Evolutionary conservation across 2,797 vertebrate genomes (phyloP).

Genomic region (Pipistrellus kuhlii): DNA sequence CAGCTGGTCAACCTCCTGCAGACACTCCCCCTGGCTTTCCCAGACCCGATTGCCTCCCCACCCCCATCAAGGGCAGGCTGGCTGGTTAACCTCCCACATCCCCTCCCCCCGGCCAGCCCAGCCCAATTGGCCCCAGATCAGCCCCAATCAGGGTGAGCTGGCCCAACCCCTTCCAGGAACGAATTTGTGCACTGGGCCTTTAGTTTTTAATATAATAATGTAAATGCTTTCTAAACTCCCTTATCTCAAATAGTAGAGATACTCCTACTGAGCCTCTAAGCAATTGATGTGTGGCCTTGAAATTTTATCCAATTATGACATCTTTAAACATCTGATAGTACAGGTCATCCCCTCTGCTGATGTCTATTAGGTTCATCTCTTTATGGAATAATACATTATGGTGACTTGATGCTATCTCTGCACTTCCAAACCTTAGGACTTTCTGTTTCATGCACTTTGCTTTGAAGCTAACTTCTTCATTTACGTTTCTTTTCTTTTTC

Average conservation of each 20-base stretch:
- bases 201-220: not conserved
- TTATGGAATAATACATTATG: slow-evolving; percentile 16
- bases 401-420: slow-evolving; percentile 45
- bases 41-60: too few species aligned
- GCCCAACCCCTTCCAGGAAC: too few species aligned
- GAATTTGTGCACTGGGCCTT: too few species aligned
- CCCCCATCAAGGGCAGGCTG: too few species aligned
- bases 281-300: slow-evolving; percentile 14
- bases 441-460: not conserved
- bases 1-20: too few species aligned
- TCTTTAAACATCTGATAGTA: not conserved
- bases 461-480: slow-evolving; percentile 42
- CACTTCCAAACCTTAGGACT: not conserved
- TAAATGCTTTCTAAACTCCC: not conserved
- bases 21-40: too few species aligned
- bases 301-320: slow-evolving; percentile 26
- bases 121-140: rapidly evolving
- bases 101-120: too few species aligned
- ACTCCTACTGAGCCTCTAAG: not conserved
- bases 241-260: slow-evolving; percentile 56
- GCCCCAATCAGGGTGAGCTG: too few species aligned
- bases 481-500: not conserved
- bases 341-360: not conserved
- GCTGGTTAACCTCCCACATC: too few species aligned
- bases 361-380: not conserved